phyloP scores from a whole-genome alignment of 2,797 vertebrate genomes.

The Epinephelus malabaricus region DNA sequence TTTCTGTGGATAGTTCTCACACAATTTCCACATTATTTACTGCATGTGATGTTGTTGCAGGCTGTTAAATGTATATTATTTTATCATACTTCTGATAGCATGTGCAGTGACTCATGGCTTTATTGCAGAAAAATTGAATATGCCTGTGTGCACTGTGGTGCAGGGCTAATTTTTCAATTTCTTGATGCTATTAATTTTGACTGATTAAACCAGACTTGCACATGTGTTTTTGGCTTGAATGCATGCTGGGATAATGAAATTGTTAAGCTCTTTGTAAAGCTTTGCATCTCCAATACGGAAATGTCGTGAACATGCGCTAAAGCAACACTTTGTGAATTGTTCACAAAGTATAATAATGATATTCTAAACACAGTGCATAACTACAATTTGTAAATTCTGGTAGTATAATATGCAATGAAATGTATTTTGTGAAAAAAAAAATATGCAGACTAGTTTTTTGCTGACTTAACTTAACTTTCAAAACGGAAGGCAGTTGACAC shows the following conservation, averaged over 20 bases:
- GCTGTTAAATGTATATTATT: neutral
- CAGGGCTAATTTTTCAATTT: neutral
- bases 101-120: too few relatives aligned
- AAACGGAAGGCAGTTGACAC: slow-evolving; percentile 56
- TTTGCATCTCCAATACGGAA: neutral
- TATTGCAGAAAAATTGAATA: neutral
- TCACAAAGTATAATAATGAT: neutral
- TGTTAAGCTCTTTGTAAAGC: neutral
- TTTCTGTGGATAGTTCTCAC: too few relatives aligned
- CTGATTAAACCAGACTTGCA: neutral
- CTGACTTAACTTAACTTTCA: slow-evolving; percentile 56
- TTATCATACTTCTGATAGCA: neutral
- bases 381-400: neutral
- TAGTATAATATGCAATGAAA: accelerated
- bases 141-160: neutral
- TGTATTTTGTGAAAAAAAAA: neutral
- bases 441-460: slow-evolving; percentile 4
- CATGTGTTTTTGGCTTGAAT: neutral
- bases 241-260: neutral
- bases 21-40: neutral
- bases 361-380: neutral
- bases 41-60: neutral
- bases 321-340: neutral
- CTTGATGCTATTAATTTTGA: neutral
- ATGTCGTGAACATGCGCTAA: neutral